Conservation (phyloP, 2,888 invertebrate genomes). For the Pseudococcus jackbeardsleyi region DNA sequence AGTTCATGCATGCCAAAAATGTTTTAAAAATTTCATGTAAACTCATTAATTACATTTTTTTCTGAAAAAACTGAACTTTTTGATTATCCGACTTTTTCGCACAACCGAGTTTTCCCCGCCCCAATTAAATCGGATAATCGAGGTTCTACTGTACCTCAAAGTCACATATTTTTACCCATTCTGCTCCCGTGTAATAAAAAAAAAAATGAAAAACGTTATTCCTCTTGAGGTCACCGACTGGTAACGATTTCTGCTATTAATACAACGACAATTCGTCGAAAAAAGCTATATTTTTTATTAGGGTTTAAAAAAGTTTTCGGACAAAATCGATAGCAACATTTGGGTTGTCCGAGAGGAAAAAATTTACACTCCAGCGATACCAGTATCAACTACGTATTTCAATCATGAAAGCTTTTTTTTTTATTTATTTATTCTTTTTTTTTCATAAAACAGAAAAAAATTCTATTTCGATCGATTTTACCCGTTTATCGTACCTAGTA, state of each 20-base stretch:
- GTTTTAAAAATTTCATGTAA: too few relatives aligned
- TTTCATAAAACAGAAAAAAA: conserved; percentile 45
- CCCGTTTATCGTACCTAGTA: conserved; percentile 37
- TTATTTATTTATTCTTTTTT: background rate
- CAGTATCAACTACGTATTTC: conserved; percentile 15
- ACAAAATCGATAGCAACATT: conserved; percentile 12
- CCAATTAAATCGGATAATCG: too few relatives aligned
- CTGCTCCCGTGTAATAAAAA: too few relatives aligned
- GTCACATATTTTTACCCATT: too few relatives aligned
- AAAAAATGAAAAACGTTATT: too few relatives aligned
- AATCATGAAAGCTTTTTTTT: conserved; percentile 31
- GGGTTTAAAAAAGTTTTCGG: background rate
- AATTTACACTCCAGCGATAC: conserved; percentile 3
- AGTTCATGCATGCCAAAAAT: too few relatives aligned
- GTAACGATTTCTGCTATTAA: background rate
- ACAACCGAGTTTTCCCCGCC: too few relatives aligned
- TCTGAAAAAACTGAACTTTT: too few relatives aligned
- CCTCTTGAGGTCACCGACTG: background rate
- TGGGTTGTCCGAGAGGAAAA: conserved; percentile 5
- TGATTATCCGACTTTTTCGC: too few relatives aligned
- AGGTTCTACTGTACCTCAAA: too few relatives aligned
- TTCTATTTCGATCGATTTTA: conserved; percentile 46
- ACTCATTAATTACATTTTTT: too few relatives aligned
- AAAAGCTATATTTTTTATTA: conserved; percentile 1
- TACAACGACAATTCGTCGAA: conserved; percentile 12